Conservation (phyloP, 2,888 invertebrate species). For the Melangyna quadrimaculata region DNA sequence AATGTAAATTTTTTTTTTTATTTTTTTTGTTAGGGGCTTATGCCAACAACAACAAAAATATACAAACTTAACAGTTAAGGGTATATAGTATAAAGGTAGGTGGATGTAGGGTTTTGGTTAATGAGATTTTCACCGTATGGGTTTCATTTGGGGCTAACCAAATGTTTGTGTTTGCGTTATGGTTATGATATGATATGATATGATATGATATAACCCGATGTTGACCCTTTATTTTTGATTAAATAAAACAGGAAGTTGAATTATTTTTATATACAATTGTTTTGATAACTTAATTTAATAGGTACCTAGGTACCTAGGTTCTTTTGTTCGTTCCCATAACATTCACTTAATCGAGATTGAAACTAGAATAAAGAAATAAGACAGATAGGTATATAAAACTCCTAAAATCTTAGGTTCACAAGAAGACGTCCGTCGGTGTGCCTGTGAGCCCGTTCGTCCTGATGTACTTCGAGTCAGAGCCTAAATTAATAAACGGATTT, state of each 20-base stretch:
- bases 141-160: slow-evolving; percentile 47
- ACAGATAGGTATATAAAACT: no score
- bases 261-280: background rate
- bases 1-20: slow-evolving; percentile 38
- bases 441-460: no score
- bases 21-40: background rate
- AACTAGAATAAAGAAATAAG: no score
- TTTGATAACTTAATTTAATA: background rate
- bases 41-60: background rate
- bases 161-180: slow-evolving; percentile 63
- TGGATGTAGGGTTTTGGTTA: slow-evolving; percentile 5
- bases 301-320: no score
- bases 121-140: slow-evolving; percentile 46
- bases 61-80: background rate
- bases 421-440: no score
- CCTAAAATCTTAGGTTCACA: no score
- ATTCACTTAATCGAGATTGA: no score
- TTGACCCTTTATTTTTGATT: slow-evolving; percentile 7
- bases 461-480: no score
- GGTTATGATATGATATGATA: slow-evolving; percentile 46
- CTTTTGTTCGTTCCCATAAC: no score
- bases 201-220: slow-evolving; percentile 2
- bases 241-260: background rate
- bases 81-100: background rate
- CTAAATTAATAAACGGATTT: no score